Conservation (phyloP, 1,140 invertebrate genomes). For the Drosophila athabasca region DNA sequence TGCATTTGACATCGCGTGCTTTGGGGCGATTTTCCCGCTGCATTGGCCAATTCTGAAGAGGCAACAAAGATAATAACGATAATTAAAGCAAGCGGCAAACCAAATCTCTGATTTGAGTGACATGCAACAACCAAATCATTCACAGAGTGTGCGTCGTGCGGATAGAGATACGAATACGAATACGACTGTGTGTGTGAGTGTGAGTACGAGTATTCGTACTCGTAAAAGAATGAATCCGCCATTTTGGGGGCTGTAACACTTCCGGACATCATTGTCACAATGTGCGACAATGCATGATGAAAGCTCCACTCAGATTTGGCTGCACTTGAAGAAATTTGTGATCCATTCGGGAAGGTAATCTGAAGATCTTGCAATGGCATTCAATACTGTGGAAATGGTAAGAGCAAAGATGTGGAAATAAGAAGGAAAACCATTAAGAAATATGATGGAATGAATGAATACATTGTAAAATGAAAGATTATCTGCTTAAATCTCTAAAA, state of each 20-base stretch:
- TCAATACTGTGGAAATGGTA: no score
- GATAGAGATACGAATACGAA: not conserved
- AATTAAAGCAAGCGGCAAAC: conserved; percentile 78
- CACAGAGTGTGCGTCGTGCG: conserved; percentile 29
- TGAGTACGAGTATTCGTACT: not conserved
- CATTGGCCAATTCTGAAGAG: conserved; percentile 73
- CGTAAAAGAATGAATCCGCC: conserved; percentile 31
- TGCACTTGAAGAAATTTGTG: conserved; percentile 20
- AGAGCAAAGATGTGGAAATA: no score
- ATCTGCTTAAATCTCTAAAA: no score
- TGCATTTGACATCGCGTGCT: conserved; percentile 76
- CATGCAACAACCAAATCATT: conserved; percentile 74
- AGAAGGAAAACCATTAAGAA: no score
- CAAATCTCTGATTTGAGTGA: conserved; percentile 74
- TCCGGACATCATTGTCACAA: conserved; percentile 71
- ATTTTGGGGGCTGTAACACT: conserved; percentile 66
- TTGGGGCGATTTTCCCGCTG: conserved; percentile 68
- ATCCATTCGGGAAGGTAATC: no score
- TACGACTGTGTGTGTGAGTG: conserved; percentile 13
- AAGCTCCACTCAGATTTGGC: conserved; percentile 16
- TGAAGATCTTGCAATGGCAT: no score
- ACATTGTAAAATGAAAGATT: no score
- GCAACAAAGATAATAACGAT: conserved; percentile 68
- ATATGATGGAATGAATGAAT: no score
- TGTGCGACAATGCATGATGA: conserved; percentile 54